phyloP scores from a whole-genome alignment of 2,888 invertebrate genomes.

The Periphyllus acericola region DNA sequence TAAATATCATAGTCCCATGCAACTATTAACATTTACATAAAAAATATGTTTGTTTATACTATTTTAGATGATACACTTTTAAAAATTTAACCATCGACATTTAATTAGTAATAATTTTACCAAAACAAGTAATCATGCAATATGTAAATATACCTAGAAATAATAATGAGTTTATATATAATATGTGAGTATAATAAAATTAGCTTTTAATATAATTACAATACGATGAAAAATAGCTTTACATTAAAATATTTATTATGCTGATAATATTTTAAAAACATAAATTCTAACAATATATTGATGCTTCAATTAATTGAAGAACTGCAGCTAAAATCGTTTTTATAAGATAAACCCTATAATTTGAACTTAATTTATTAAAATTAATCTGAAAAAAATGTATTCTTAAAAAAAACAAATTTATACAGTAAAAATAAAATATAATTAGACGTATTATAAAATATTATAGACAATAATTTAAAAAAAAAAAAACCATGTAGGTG shows the following conservation, averaged over 20 bases:
- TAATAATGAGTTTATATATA: neutral
- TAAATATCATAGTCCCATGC: no score
- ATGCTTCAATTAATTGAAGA: neutral
- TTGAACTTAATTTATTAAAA: neutral
- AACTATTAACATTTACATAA: no score
- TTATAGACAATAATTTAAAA: neutral
- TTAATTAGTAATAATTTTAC: neutral
- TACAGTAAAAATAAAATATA: neutral
- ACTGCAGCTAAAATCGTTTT: neutral
- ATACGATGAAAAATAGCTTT: neutral
- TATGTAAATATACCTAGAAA: neutral
- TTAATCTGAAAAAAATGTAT: neutral
- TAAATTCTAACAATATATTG: neutral
- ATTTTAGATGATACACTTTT: no score
- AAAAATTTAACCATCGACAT: no score
- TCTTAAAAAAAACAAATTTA: neutral
- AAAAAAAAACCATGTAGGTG: neutral
- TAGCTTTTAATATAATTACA: neutral
- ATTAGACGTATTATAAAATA: neutral
- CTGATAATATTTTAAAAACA: neutral
- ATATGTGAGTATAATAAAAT: neutral
- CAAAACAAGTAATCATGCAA: neutral
- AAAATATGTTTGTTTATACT: no score
- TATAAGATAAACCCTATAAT: neutral
- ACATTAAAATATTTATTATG: neutral